Evolutionary conservation across 2,797 vertebrate genomes (phyloP), one percentile per base, ranked within the genome.

Genomic region (Microctenopoma lineatum): DNA sequence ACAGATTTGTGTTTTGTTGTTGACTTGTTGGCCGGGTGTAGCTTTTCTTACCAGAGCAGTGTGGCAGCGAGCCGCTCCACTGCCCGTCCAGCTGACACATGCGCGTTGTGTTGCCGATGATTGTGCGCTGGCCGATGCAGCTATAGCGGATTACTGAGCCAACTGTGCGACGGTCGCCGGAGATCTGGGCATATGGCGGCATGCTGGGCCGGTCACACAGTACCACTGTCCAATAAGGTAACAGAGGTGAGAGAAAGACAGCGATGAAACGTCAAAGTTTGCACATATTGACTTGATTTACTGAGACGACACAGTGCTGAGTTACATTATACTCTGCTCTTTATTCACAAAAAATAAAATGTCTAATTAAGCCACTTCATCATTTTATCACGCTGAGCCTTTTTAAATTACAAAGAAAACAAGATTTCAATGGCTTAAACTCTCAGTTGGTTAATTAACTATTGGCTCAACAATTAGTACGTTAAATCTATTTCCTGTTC

Each of bases 71-170:
- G 68, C 97, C 95, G 67, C 97, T 98, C 98, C 98, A 99, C 76
- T 95, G 96, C 80, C 97, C 96, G 0, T 98, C 96, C 70, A 97
- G 93, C 87, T 98, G 97, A 87, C 98, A 99, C 93, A 96, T 95
- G 36, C 98, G 94, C 0, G 96, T 98, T n/a, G 96, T 89, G 44
- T 99, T 99, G 66, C 98, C 98, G 0, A 98, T 80, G 82, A 99
- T 88, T 36, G 56, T 87, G n/a, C 94, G 90, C 77, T 94, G 91
- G 62, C 95, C 94, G 0, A 93, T 93, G 90, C 98, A 99, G 90
- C 95, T 97, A 92, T 97, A 98, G 34, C 95, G 94, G 41, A 99
- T 96, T 65, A 97, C 95, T 0, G 97, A 96, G 70, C 97, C 97
- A 9, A 97, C 96, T 0, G 95, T 96, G 59, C 95, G 93, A 57